Evolutionary conservation across 1,140 invertebrate genomes (phyloP), one percentile per base, ranked within the genome.

Genomic region (Eupristina koningsbergeri): DNA sequence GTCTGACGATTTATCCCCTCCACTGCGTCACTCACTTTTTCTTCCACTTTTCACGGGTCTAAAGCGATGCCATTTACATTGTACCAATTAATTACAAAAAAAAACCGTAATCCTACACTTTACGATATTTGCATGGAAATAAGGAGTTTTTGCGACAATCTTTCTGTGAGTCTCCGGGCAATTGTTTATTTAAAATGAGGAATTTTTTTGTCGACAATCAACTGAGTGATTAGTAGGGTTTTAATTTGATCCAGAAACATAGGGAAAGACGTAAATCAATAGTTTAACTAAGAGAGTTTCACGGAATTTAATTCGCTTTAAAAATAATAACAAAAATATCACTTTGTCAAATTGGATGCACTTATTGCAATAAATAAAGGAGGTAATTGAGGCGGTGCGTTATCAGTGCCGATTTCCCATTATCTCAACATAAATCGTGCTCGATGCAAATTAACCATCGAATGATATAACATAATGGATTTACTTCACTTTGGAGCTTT

Each of bases 321-420:
- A 71, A 36, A 53, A 31, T 34, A 31, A 50, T 75, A 75, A 53
- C 29, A 34, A 13, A 75, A 75, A 53, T 34, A 58, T 80, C 79
- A 29, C 31, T 80, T 73, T 58, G 71, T 64, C 69, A 34, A 81
- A 74, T 63, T 63, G 58, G 29, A 67, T 5, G 22, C 34, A 50
- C 53, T 83, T 69, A 69, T 41, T 64, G 81, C 29, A 67, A 77
- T 69, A 83, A 83, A 77, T 83, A 64, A 75, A 53, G 41, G 8
- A 61, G 11, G 45, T 76, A 83, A 77, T 76, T 58, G 61, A 53
- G 74, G 53, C 36, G 19, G 19, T 67, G 74, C 29, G 45, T 53
- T 83, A 83, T 83, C 81, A 77, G 74, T 41, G 31, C 74, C 64
- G 50, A 83, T 83, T 76, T 29, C 39, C 81, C 47, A 61, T 83